Conservation (phyloP, 1,140 invertebrate genomes). For the Epicauta chinensis region DNA sequence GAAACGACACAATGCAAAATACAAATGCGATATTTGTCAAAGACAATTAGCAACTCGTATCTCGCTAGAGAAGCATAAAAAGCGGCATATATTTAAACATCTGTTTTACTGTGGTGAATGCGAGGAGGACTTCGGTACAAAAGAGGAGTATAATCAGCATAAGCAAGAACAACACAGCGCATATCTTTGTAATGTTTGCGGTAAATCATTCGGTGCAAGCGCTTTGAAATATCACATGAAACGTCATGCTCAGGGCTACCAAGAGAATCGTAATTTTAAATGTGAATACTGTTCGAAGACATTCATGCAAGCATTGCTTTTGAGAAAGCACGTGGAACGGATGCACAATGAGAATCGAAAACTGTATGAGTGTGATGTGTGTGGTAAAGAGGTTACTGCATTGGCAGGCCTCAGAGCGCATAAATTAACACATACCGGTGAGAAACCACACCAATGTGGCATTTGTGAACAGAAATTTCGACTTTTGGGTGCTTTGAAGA, state of each 20-base stretch:
- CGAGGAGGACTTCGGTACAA: slow-evolving; percentile 33
- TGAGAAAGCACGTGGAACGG: too few relatives aligned
- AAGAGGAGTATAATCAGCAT: slow-evolving; percentile 33
- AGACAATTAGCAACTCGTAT: too few relatives aligned
- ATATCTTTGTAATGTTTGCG: slow-evolving; percentile 32
- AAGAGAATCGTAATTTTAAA: slow-evolving; percentile 40
- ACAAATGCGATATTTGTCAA: not conserved
- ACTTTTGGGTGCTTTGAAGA: slow-evolving; percentile 10
- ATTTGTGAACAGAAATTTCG: slow-evolving; percentile 50
- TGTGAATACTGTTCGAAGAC: slow-evolving; percentile 46
- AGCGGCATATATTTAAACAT: slow-evolving; percentile 52
- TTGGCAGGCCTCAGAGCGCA: slow-evolving; percentile 32
- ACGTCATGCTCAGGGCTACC: slow-evolving; percentile 22
- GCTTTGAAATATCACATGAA: slow-evolving; percentile 29
- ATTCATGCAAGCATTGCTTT: slow-evolving; percentile 23
- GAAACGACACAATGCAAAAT: not conserved
- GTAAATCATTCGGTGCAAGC: slow-evolving; percentile 27
- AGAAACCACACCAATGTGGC: slow-evolving; percentile 38
- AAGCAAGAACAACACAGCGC: slow-evolving; percentile 25
- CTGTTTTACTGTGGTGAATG: slow-evolving; percentile 28
- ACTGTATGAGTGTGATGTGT: slow-evolving; percentile 49
- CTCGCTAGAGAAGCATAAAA: slow-evolving; percentile 43
- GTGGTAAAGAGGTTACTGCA: slow-evolving; percentile 20
- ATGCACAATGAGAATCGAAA: not conserved
- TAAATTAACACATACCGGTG: slow-evolving; percentile 36